Base-by-base conservation (phyloP, 2,888 invertebrate genomes). In the Amphipyra tragopoginis region DNA sequence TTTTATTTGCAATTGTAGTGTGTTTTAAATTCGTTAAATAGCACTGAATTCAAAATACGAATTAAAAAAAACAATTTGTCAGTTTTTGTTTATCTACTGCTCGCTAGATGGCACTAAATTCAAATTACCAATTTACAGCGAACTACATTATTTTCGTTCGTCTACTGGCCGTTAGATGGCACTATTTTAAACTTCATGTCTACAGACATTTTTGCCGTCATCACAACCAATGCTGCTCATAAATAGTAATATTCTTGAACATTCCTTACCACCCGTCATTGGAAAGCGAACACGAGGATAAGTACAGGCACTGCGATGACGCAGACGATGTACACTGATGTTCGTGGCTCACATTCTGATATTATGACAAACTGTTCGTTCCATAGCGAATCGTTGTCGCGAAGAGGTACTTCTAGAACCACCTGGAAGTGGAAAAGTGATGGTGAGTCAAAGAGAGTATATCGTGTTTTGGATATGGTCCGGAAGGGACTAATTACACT, bases 271-370 rank as follows among this genome's bases (percentile, higher is more conserved):
- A 14, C 15, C 29, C 49, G 36, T 96, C 89, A 97, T 83, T 97
- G 96, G 86, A 97, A 97, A 0, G 97, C 97, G 82, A 97, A 97
- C 33, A 97, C 77, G 59, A 97, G 86, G 57, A 97, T 96, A 13
- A 97, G 89, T 47, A 97, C 84, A 0, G 97, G 97, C n/a, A 97
- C 97, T 3, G 96, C 94, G 42, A 97, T 89, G 11, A 97, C 96
- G 83, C 97, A 97, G 44, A 95, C 84, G 33, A 97, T 87, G 85
- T 97, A 97, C 10, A 97, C 81, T 0, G 96, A 94, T 0, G 97
- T 97, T 66, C 97, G 92, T 0, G 97, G 97, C 81, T 97, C 96
- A 77, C 97, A 97, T 72, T 96, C 96, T 0, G 97, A 97, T 26
- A 97, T 95, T 4, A 97, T 97, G 10, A 97, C 95, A 82, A 96